A percentile compares a stretch with the other conserved stretches of the same genome.
Evolutionary conservation across 2,888 invertebrate genomes (phyloP).

Genomic region (Argynnis bischoffii): DNA sequence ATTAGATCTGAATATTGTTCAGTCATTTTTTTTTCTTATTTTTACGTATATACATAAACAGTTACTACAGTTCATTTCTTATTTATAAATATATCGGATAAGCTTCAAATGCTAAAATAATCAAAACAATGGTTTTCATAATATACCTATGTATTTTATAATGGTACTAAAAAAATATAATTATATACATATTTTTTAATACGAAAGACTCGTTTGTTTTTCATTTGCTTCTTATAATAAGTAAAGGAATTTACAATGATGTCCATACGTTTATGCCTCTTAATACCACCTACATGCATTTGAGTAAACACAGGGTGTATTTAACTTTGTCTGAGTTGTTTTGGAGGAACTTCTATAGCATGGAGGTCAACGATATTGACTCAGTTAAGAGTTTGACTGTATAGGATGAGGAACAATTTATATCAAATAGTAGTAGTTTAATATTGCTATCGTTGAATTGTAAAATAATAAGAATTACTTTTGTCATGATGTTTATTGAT

Average conservation of each 20-base stretch:
- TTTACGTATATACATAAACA: no score
- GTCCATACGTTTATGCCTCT: constrained; percentile 49
- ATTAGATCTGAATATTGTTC: no score
- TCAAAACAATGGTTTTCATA: no score
- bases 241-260: constrained; percentile 21
- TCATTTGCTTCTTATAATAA: not conserved
- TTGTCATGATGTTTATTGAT: no score
- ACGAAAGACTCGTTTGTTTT: no score
- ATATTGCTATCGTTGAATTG: not conserved
- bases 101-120: no score
- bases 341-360: constrained; percentile 53
- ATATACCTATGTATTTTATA: no score
- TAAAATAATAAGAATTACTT: not conserved
- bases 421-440: constrained; percentile 6
- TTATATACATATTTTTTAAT: no score
- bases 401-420: constrained; percentile 3
- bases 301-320: constrained; percentile 64
- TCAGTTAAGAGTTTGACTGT: constrained; percentile 44
- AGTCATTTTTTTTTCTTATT: not conserved
- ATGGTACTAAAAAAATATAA: no score
- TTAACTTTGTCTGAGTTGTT: constrained; percentile 69
- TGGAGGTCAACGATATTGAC: constrained; percentile 68
- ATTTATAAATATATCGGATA: no score
- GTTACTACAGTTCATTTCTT: no score
- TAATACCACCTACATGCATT: constrained; percentile 66